Conservation (phyloP, 2,797 vertebrate species). For the Brotula barbata region DNA sequence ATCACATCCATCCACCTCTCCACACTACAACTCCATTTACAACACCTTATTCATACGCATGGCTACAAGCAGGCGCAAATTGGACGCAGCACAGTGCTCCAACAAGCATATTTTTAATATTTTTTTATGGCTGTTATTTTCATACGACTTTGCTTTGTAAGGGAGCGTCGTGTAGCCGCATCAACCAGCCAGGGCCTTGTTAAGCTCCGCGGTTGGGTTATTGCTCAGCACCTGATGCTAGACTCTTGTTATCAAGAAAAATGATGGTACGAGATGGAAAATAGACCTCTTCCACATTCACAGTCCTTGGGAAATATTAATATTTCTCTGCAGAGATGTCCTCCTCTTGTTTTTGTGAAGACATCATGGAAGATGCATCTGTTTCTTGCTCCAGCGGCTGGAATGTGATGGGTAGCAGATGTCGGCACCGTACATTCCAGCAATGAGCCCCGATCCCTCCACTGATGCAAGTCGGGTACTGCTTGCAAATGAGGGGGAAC, state of each 20-base stretch:
- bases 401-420: slow-evolving; percentile 63
- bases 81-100: slow-evolving; percentile 30
- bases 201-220: slow-evolving; percentile 3
- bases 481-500: slow-evolving; percentile 64
- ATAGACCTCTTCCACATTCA: slow-evolving; percentile 13
- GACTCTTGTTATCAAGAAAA: slow-evolving; percentile 41
- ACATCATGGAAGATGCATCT: slow-evolving; percentile 42
- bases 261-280: slow-evolving; percentile 11
- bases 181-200: slow-evolving; percentile 13
- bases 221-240: slow-evolving; percentile 34
- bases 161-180: background rate
- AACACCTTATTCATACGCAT: slow-evolving; percentile 45
- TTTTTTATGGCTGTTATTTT: slow-evolving; percentile 41
- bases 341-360: slow-evolving; percentile 35
- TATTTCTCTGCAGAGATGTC: slow-evolving; percentile 25
- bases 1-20: slow-evolving; percentile 41
- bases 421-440: slow-evolving; percentile 53
- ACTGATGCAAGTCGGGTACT: slow-evolving; percentile 38
- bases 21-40: slow-evolving; percentile 39
- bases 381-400: slow-evolving; percentile 35
- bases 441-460: slow-evolving; percentile 28
- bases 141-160: slow-evolving; percentile 31
- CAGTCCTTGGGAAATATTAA: slow-evolving; percentile 30
- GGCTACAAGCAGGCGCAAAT: slow-evolving; percentile 32
- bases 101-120: slow-evolving; percentile 30